phyloP scores from a whole-genome alignment of 2,113 vertebrate species.

The Meleagris gallopavo region DNA sequence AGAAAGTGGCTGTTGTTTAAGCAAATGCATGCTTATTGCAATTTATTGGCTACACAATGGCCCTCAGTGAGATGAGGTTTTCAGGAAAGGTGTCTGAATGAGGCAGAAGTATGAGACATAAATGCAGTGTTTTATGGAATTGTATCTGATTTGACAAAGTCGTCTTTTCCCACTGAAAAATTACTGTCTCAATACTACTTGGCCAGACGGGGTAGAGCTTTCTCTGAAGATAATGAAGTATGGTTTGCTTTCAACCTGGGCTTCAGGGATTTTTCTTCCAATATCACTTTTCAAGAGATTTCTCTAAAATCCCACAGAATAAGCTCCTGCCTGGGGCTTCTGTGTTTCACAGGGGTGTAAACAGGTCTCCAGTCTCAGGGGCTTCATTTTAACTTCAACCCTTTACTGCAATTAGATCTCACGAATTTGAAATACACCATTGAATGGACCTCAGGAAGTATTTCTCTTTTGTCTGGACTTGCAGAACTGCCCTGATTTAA shows the following conservation, averaged over 20 bases:
- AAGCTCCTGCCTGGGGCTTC: neutral
- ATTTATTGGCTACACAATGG: neutral
- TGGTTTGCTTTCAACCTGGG: neutral
- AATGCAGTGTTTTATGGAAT: neutral
- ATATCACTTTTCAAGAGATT: neutral
- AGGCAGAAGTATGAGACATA: neutral
- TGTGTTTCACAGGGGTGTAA: neutral
- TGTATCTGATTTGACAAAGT: neutral
- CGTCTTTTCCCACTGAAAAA: neutral
- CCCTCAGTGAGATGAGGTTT: neutral
- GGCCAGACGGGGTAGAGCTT: neutral
- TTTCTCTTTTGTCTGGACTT: neutral
- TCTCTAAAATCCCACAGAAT: neutral
- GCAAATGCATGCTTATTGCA: neutral
- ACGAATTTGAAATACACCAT: neutral
- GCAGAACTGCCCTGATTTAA: neutral
- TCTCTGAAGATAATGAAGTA: neutral
- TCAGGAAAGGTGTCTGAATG: neutral
- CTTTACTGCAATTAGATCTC: neutral
- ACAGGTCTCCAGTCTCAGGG: neutral
- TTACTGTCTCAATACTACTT: neutral
- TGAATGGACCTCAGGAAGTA: neutral
- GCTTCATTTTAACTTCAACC: neutral
- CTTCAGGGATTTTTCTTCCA: neutral
- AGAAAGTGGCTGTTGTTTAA: neutral